phyloP scores from a whole-genome alignment of 2,113 vertebrate species.

The Tragelaphus strepsiceros region DNA sequence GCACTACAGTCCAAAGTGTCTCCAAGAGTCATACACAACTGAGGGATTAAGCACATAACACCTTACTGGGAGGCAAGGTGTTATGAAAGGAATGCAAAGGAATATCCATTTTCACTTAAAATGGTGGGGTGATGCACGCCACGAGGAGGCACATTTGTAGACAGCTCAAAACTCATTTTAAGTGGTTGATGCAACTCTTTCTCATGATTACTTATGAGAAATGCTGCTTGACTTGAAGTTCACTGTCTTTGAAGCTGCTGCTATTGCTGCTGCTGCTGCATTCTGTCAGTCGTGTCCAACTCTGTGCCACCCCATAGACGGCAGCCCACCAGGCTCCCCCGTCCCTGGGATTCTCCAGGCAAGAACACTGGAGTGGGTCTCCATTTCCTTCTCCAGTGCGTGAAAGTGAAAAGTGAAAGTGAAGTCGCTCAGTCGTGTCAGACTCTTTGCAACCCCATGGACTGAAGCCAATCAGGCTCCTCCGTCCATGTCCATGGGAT shows the following conservation, averaged over 20 bases:
- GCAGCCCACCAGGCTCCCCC: not conserved
- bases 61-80: not conserved
- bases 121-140: not conserved
- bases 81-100: not conserved
- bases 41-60: not conserved
- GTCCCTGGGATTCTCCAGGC: not conserved
- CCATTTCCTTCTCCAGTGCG: not conserved
- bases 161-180: not conserved
- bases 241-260: not conserved
- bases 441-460: not conserved
- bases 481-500: not conserved
- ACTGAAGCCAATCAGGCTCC: not conserved
- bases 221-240: not conserved
- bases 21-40: not conserved
- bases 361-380: not conserved
- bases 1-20: not conserved
- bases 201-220: not conserved
- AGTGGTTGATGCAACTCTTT: not conserved
- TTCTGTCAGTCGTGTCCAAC: rapidly evolving
- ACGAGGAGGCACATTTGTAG: not conserved
- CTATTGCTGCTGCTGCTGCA: not conserved
- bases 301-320: not conserved
- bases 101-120: not conserved
- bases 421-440: not conserved
- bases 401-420: not conserved